phyloP scores from a whole-genome alignment of 2,888 invertebrate species.

The Heteromurus nitidus region DNA sequence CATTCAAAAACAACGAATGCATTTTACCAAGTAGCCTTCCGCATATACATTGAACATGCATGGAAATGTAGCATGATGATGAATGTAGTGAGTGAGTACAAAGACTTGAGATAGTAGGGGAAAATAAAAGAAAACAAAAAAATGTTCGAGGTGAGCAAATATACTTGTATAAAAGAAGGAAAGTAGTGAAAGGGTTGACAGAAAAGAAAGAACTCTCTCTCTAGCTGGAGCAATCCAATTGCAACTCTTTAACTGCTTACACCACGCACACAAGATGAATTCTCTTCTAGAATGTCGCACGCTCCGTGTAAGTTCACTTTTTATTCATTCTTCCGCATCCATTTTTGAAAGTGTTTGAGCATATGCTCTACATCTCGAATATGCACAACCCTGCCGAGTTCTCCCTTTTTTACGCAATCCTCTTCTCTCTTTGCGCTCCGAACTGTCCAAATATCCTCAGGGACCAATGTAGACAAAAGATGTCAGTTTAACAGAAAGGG shows the following conservation, averaged over 20 bases:
- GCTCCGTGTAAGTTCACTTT: not conserved
- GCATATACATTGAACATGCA: conserved; percentile 11
- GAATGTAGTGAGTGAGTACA: too few species aligned
- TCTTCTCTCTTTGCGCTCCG: not conserved
- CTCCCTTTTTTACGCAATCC: conserved; percentile 6
- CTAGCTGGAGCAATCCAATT: too few species aligned
- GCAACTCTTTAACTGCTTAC: too few species aligned
- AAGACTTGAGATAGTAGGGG: not conserved
- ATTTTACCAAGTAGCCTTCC: not conserved
- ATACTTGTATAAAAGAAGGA: not conserved
- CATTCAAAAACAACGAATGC: too few species aligned
- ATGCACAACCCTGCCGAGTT: not conserved
- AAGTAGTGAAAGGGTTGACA: conserved; percentile 43
- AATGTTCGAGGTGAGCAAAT: too few species aligned
- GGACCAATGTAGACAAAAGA: conserved; percentile 61
- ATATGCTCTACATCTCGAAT: conserved; percentile 40
- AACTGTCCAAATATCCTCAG: conserved; percentile 62
- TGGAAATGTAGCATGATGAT: not conserved
- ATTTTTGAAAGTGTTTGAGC: conserved; percentile 54
- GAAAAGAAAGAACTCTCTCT: too few species aligned
- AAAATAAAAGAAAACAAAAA: not conserved
- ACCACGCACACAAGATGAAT: too few species aligned
- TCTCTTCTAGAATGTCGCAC: too few species aligned
- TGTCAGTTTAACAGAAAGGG: conserved; percentile 58
- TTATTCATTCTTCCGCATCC: conserved; percentile 49